Evolutionary conservation across 2,113 vertebrate species (phyloP), one percentile per base, ranked within the genome.

Genomic region (Sprattus sprattus): DNA sequence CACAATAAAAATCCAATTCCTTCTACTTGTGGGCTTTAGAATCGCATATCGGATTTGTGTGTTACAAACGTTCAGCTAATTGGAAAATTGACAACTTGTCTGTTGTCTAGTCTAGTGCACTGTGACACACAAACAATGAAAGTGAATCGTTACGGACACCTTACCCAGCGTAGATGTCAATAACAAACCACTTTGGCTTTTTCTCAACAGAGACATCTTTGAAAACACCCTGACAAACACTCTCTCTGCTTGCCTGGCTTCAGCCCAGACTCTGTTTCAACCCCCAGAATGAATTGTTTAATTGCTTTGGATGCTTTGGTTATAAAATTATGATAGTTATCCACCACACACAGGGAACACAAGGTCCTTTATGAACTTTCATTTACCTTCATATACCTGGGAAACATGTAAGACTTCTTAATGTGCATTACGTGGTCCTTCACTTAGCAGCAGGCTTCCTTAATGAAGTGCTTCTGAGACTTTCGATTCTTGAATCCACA

Each of bases 121-220:
- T 78, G 1, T 11, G 32, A 78, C 71, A 78, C 10, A 78, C 10
- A 78, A 39, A 78, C 0, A 11, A 3, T 75, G 10, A 39, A 75
- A 75, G 71, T 78, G 39, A 78, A 78, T 78, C 32, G 32, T 78
- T 78, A 78, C 39, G 71, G 28, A 78, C 8, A 71, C 64, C n/a
- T 32, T 25, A 71, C 8, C 4, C 10, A 39, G 11, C 2, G 11
- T 15, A 78, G 25, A 78, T 3, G 28, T 78, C 32, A 78, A 78
- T 78, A 78, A 16, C 28, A 32, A 9, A 16, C 4, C 28, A 6
- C 71, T 18, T 16, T 78, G 28, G 28, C 71, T 78, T 32, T 2
- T 11, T 28, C 39, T 78, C 71, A 39, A 39, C 28, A 7, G 28
- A 39, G 28, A 67, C 64, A 60, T 60, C 20, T 60, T 15, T 78